Base-by-base conservation (phyloP, 1,140 invertebrate genomes). In the Pectinophora gossypiella region DNA sequence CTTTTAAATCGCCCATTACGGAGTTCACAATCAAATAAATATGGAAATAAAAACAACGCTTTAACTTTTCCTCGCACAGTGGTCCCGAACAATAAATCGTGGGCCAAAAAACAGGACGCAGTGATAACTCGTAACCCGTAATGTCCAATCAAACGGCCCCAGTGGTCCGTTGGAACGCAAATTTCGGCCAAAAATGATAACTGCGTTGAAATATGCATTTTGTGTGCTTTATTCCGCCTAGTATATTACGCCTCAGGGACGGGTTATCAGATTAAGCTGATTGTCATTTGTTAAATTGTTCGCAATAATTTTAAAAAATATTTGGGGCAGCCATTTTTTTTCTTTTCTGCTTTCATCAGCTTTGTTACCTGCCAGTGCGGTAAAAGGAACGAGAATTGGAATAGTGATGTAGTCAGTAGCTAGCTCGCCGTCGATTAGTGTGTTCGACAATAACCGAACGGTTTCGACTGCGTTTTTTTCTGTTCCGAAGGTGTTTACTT, bases 111-210 rank as follows among this genome's bases (percentile, higher is more conserved):
- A 42, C 42, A 48, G 4, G 48, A 52, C 49, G 40, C 27, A 53
- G 36, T 38, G 42, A 19, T 20, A 19, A 44, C 19, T 42, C 50
- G 61, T 68, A 67, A 57, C 49, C 59, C 60, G 53, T 48, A 47
- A 53, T 59, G 63, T 65, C 61, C 65, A 57, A 75, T 65, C 65
- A 61, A 78, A 78, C 54, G 56, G 54, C 57, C 61, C 72, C 76
- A 54, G 46, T 52, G 56, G 67, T 44, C 58, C 54, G 48, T n/a
- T n/a, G n/a, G 51, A 59, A 59, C 53, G 64, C 59, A 64, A 66
- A 65, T 62, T 66, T 61, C 54, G 50, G 59, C 72, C 73, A 72
- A 75, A 76, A 76, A 67, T 74, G 72, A 76, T 79, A 79, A 76
- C 61, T 59, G 10, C 38, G 38, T 40, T 40, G 38, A 40, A 40